Percentiles rank a stretch among this genome's conserved stretches.
Evolutionary conservation across 1,140 invertebrate genomes (phyloP).

Genomic region (Drosophila littoralis): DNA sequence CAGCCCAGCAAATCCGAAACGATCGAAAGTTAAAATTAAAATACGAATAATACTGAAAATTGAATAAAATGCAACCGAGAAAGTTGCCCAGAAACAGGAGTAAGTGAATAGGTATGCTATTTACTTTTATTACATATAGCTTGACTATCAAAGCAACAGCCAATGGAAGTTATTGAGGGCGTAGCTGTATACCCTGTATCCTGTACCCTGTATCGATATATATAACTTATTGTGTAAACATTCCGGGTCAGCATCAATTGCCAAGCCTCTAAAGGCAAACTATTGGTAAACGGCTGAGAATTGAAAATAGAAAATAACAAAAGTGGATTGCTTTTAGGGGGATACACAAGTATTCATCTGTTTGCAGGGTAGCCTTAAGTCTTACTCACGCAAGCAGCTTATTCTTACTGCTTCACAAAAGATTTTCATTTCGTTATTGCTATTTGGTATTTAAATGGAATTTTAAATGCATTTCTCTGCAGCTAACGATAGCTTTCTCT

Average conservation of each 20-base stretch:
- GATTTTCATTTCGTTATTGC: conserved; percentile 25
- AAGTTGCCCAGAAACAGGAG: neutral
- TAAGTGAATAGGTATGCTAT: conserved; percentile 42
- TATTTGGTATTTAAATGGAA: conserved; percentile 64
- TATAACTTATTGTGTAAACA: neutral
- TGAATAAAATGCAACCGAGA: conserved; percentile 42
- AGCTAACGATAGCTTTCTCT: conserved; percentile 3
- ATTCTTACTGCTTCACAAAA: neutral
- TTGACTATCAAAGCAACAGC: conserved; percentile 59
- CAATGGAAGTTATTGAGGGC: conserved; percentile 28
- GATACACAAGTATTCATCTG: neutral
- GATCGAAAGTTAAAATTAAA: conserved; percentile 10
- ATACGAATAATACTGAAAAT: conserved; percentile 45
- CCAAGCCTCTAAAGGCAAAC: too few species aligned
- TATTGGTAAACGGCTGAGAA: too few species aligned
- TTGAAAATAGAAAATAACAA: too few species aligned
- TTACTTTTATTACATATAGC: conserved; percentile 67
- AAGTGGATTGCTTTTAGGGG: too few species aligned
- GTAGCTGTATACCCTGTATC: neutral
- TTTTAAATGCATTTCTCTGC: conserved; percentile 48
- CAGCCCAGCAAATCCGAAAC: conserved; percentile 36
- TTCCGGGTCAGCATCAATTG: too few species aligned
- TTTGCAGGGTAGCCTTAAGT: neutral
- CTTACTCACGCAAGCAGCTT: neutral
- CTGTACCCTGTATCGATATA: neutral